A percentile compares a stretch with the other conserved stretches of the same genome.
Evolutionary conservation across 2,888 invertebrate genomes (phyloP).

Genomic region (Melanargia galathea): DNA sequence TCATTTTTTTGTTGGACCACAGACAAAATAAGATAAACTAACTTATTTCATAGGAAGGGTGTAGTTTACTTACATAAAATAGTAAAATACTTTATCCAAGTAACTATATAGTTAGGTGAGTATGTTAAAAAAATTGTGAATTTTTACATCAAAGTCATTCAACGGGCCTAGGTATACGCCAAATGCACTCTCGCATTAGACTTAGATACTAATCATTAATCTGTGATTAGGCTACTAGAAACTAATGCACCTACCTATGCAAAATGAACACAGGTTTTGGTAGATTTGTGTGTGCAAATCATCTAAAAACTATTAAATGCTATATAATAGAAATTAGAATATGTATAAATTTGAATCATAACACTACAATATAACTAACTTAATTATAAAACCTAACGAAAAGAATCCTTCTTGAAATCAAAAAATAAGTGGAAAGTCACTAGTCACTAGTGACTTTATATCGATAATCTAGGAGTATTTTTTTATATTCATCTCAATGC

Average conservation of each 20-base stretch:
- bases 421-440: not conserved
- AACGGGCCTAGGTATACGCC: too few relatives aligned
- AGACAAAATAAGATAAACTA: too few relatives aligned
- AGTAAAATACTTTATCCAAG: too few relatives aligned
- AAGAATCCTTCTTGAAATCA: constrained; percentile 15
- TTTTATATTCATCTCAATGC: not conserved
- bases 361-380: not conserved
- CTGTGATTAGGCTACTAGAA: constrained; percentile 11
- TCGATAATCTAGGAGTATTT: constrained; percentile 12
- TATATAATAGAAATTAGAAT: constrained; percentile 3
- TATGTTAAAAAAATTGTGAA: too few relatives aligned
- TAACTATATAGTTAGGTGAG: too few relatives aligned
- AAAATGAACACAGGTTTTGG: constrained; percentile 69
- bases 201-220: not conserved
- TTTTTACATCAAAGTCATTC: too few relatives aligned
- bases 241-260: constrained; percentile 34
- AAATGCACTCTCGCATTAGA: too few relatives aligned
- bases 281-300: constrained; percentile 67
- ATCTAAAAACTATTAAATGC: constrained; percentile 38
- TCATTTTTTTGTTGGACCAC: not conserved
- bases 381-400: constrained; percentile 5
- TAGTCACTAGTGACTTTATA: not conserved
- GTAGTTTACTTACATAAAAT: too few relatives aligned
- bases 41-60: too few relatives aligned
- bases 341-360: constrained; percentile 21